phyloP scores from a whole-genome alignment of 2,888 invertebrate species.

The Kryphioiulus occultus region DNA sequence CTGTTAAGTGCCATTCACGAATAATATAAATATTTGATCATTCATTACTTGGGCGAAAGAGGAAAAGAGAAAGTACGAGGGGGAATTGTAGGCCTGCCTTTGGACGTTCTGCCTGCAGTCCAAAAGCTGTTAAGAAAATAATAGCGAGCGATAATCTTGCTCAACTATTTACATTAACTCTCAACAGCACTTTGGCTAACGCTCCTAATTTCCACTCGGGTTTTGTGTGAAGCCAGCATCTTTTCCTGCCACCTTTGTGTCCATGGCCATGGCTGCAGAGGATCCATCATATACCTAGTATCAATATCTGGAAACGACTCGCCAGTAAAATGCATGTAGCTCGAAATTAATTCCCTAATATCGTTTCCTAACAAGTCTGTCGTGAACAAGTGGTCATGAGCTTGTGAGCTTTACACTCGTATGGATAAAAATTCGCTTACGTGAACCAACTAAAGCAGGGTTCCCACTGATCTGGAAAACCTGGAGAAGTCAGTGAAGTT shows the following conservation, averaged over 20 bases:
- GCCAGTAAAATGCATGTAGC: no score
- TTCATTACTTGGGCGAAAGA: constrained; percentile 14
- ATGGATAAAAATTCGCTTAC: no score
- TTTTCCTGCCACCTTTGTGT: neutral
- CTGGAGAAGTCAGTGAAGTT: no score
- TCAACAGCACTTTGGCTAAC: neutral
- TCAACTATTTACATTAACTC: constrained; percentile 31
- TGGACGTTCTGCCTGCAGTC: constrained; percentile 20
- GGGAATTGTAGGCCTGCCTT: neutral
- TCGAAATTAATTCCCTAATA: no score
- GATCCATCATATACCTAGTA: no score
- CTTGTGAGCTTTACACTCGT: no score
- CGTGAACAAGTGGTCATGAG: no score
- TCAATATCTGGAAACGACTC: no score
- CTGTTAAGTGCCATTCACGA: constrained; percentile 12
- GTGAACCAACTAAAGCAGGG: no score
- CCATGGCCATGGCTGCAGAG: neutral
- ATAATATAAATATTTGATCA: constrained; percentile 35
- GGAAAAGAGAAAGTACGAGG: neutral
- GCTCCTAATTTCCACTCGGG: neutral
- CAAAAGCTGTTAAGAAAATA: constrained; percentile 12
- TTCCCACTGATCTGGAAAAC: no score
- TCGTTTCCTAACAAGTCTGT: no score
- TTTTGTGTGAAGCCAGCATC: neutral
- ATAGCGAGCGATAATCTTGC: constrained; percentile 22